Evolutionary conservation across 1,140 invertebrate genomes (phyloP).

Genomic region (Macrobrachium rosenbergii): DNA sequence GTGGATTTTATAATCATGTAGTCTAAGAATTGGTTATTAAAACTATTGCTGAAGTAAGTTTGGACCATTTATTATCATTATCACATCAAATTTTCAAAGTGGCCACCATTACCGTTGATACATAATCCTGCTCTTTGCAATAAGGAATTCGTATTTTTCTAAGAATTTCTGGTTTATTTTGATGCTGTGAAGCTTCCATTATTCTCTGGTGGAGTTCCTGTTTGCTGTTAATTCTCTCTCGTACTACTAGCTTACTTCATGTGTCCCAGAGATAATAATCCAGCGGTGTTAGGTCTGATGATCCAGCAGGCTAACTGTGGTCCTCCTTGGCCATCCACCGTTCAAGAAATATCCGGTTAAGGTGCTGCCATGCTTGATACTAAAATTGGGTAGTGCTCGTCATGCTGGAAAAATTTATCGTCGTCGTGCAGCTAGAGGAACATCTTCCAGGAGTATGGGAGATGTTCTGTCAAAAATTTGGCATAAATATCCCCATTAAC

Average conservation of each 20-base stretch:
- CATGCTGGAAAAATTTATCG: background rate
- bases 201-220: slow-evolving; percentile 2
- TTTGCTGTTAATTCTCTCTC: background rate
- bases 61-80: too few species aligned
- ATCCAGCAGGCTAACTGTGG: background rate
- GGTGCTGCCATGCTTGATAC: slow-evolving; percentile 1
- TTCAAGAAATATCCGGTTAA: background rate
- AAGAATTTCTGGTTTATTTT: background rate
- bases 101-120: too few species aligned
- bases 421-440: background rate
- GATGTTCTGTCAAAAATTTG: background rate
- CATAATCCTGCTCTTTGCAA: too few species aligned
- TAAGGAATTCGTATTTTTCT: too few species aligned
- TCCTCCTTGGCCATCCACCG: background rate
- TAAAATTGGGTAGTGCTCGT: background rate
- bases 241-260: background rate
- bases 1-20: too few species aligned
- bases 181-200: background rate
- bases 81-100: too few species aligned
- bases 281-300: slow-evolving; percentile 16
- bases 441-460: background rate
- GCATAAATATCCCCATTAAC: background rate
- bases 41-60: too few species aligned
- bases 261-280: slow-evolving; percentile 18
- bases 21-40: too few species aligned